Evolutionary conservation across 2,797 vertebrate species (phyloP).

Genomic region (Sebastes dallii): DNA sequence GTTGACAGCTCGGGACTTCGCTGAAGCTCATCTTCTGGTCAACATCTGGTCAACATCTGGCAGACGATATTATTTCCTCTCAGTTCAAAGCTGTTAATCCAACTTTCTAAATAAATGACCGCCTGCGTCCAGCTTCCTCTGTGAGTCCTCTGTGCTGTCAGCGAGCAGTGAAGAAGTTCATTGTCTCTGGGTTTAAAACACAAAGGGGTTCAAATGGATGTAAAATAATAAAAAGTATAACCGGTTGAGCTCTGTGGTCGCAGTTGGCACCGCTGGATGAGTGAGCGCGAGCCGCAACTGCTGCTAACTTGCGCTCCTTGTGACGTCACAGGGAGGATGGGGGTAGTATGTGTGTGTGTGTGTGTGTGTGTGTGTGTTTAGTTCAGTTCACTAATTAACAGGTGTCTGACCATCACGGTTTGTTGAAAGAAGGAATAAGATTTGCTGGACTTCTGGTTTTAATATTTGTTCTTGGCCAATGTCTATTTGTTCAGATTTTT

Average conservation of each 20-base stretch:
- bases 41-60: background rate
- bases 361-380: background rate
- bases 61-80: constrained; percentile 36
- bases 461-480: too few relatives aligned
- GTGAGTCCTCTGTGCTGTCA: constrained; percentile 12
- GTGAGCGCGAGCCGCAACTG: constrained; percentile 26
- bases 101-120: constrained; percentile 61
- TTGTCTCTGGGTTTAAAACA: background rate
- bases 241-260: background rate
- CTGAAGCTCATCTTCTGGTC: constrained; percentile 64
- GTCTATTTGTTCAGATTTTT: too few relatives aligned
- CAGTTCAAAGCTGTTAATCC: constrained; percentile 57
- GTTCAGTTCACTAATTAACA: background rate
- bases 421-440: background rate
- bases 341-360: too few relatives aligned
- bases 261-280: constrained; percentile 20
- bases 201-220: background rate
- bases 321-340: constrained; percentile 52
- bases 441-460: background rate
- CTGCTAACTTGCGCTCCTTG: constrained; percentile 36
- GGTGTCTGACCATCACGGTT: background rate
- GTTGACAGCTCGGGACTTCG: constrained; percentile 39
- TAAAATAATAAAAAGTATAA: background rate
- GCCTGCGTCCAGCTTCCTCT: background rate
- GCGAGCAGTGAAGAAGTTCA: background rate